Evolutionary conservation across 2,888 invertebrate species (phyloP).

Genomic region (Zaprionus lineosus): DNA sequence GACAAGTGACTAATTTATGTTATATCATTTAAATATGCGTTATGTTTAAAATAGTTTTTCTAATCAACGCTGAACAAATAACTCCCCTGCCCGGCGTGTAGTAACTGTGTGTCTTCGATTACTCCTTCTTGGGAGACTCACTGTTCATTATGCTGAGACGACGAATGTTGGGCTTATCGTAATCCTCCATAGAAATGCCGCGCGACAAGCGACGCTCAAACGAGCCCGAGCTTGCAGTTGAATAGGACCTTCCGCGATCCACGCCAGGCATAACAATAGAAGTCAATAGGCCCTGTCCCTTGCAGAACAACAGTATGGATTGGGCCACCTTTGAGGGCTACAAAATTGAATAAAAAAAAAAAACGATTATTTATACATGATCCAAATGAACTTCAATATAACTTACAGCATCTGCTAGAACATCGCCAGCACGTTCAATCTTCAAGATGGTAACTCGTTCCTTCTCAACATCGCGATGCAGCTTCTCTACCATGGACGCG

Average conservation of each 20-base stretch:
- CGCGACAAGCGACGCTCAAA: conserved; percentile 84
- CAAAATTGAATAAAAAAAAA: neutral
- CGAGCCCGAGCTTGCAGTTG: conserved; percentile 85
- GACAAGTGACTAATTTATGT: conserved; percentile 48
- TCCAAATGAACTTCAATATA: neutral
- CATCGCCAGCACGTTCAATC: conserved; percentile 93
- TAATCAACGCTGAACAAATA: conserved; percentile 23
- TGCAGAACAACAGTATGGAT: conserved; percentile 93
- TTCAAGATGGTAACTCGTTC: conserved; percentile 92
- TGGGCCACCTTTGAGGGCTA: conserved; percentile 94
- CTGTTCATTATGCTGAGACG: conserved; percentile 87
- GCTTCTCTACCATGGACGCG: conserved; percentile 90
- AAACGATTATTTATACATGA: neutral
- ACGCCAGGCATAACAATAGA: conserved; percentile 92
- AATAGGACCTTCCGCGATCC: conserved; percentile 86
- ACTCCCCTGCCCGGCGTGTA: conserved; percentile 24
- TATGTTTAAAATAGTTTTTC: conserved; percentile 32
- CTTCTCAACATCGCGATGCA: conserved; percentile 90
- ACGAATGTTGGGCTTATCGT: conserved; percentile 90
- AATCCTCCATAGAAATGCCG: conserved; percentile 91
- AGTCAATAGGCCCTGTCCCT: conserved; percentile 92
- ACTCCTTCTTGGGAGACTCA: conserved; percentile 85
- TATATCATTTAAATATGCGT: conserved; percentile 55
- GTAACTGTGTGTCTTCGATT: conserved; percentile 13
- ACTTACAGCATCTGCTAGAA: conserved; percentile 91